Evolutionary conservation across 2,888 invertebrate genomes (phyloP).

Genomic region (Caenorhabditis afra): DNA sequence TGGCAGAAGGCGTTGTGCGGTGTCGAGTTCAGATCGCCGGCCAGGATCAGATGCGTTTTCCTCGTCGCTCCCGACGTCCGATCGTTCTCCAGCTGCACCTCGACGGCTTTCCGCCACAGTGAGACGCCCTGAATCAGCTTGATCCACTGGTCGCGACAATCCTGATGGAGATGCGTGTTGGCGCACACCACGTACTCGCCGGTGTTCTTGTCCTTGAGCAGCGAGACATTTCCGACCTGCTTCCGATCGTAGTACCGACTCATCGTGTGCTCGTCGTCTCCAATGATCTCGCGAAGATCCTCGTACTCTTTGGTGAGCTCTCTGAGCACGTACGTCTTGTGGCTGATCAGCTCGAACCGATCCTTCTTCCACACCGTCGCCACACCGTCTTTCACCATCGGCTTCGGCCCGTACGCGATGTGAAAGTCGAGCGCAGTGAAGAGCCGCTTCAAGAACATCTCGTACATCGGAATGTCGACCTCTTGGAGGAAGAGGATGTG

Average conservation of each 20-base stretch:
- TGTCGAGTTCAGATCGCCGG: too few species aligned
- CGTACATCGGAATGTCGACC: slow-evolving; percentile 85
- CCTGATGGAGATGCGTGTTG: slow-evolving; percentile 95
- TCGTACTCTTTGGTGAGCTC: too few species aligned
- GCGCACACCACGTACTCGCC: slow-evolving; percentile 82
- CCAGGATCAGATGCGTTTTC: too few species aligned
- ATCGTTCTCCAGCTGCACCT: neutral
- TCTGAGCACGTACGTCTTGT: too few species aligned
- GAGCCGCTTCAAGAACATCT: slow-evolving; percentile 19
- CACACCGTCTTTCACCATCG: slow-evolving; percentile 58
- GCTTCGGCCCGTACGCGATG: slow-evolving; percentile 31
- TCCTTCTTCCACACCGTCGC: slow-evolving; percentile 11
- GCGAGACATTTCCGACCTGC: slow-evolving; percentile 37
- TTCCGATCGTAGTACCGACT: slow-evolving; percentile 3
- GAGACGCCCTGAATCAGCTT: slow-evolving; percentile 86
- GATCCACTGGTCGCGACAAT: slow-evolving; percentile 92
- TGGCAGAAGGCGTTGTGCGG: too few species aligned
- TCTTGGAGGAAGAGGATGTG: slow-evolving; percentile 85
- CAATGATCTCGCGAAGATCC: too few species aligned
- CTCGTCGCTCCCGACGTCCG: neutral
- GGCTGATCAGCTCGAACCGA: too few species aligned
- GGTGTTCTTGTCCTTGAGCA: neutral
- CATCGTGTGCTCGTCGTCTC: neutral
- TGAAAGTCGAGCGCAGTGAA: slow-evolving; percentile 18
- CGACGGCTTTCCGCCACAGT: slow-evolving; percentile 14